These are phyloP conservation scores for Xestia c-nigrum DNA, from an alignment of 2,888 invertebrate species.

Conservation along the genomic window DNA sequence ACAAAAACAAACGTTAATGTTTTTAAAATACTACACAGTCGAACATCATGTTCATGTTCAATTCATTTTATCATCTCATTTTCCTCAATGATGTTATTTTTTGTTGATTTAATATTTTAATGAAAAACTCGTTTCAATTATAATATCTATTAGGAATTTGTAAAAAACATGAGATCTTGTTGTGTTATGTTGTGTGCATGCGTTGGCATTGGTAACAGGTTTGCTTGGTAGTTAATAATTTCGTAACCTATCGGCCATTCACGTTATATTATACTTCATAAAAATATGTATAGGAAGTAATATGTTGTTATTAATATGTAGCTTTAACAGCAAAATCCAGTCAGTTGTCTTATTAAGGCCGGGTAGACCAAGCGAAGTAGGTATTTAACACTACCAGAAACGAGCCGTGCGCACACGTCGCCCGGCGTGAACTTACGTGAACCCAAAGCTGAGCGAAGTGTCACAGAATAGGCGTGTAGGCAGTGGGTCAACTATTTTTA, in stretches of 20 bases:
- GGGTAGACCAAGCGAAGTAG: too few relatives aligned
- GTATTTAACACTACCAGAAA: too few relatives aligned
- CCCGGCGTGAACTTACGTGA: too few relatives aligned
- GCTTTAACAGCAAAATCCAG: background rate
- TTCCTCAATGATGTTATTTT: constrained; percentile 49
- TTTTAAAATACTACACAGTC: constrained; percentile 12
- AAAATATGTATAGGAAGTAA: background rate
- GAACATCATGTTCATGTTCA: constrained; percentile 35
- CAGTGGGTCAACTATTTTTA: too few relatives aligned
- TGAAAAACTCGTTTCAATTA: constrained; percentile 55
- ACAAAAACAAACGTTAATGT: constrained; percentile 1
- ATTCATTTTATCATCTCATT: constrained; percentile 43
- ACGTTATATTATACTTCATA: background rate
- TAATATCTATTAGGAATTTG: constrained; percentile 27
- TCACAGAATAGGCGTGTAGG: too few relatives aligned
- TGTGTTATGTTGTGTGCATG: constrained; percentile 25
- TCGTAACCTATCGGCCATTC: constrained; percentile 2
- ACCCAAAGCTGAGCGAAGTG: too few relatives aligned
- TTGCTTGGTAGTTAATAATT: constrained; percentile 9
- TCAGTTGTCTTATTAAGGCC: background rate
- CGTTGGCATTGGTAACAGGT: constrained; percentile 36
- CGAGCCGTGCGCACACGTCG: too few relatives aligned
- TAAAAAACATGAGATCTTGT: constrained; percentile 35
- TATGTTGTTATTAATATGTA: background rate
- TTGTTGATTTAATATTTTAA: constrained; percentile 23